Percentiles rank a stretch among this genome's conserved stretches.
phyloP scores from a whole-genome alignment of 2,888 invertebrate genomes.

The Willowsia nigromaculata region DNA sequence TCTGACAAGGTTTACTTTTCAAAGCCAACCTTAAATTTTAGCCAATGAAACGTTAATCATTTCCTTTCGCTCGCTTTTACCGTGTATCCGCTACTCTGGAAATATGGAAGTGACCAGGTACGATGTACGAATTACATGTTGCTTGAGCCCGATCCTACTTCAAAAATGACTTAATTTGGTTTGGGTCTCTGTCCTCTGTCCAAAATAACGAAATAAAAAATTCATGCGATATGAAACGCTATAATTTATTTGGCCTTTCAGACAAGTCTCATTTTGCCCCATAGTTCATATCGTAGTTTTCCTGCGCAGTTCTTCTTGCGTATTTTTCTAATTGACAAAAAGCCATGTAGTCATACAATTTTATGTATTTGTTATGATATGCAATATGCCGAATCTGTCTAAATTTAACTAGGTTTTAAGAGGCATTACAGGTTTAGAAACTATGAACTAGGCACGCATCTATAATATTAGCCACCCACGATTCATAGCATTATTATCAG shows the following conservation, averaged over 20 bases:
- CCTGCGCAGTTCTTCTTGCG: neutral
- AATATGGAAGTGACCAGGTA: too few species aligned
- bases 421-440: too few species aligned
- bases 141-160: too few species aligned
- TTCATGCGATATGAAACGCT: neutral
- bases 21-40: slow-evolving; percentile 13
- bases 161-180: neutral
- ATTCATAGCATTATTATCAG: neutral
- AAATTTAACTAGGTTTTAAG: too few species aligned
- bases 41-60: neutral
- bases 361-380: too few species aligned
- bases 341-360: too few species aligned
- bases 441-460: neutral
- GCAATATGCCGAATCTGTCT: too few species aligned
- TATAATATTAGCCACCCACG: neutral
- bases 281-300: neutral
- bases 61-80: neutral
- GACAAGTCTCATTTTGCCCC: neutral
- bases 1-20: neutral
- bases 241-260: neutral
- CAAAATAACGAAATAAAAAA: neutral
- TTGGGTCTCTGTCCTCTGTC: neutral
- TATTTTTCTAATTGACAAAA: neutral
- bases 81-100: too few species aligned
- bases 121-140: too few species aligned